Percentiles rank a stretch among this genome's conserved stretches.
phyloP scores from a whole-genome alignment of 2,113 vertebrate genomes.

The Bufo bufo region DNA sequence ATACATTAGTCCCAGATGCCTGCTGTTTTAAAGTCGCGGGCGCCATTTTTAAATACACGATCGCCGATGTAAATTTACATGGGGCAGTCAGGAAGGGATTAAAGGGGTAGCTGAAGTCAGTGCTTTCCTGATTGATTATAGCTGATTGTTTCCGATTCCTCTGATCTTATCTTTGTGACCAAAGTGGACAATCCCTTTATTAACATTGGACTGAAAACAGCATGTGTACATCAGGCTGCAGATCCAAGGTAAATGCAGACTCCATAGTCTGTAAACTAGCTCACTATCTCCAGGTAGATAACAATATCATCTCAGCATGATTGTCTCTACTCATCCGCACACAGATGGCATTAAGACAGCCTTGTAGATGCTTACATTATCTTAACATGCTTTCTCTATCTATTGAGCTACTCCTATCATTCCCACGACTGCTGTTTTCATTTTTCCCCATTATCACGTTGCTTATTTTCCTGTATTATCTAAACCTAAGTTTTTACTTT shows the following conservation, averaged over 20 bases:
- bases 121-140: no score
- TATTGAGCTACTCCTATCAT: not conserved
- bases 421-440: not conserved
- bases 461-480: not conserved
- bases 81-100: no score
- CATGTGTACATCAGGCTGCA: not conserved
- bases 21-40: no score
- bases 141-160: no score
- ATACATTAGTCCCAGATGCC: no score
- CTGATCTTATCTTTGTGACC: no score
- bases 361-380: constrained; percentile 33
- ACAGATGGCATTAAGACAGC: constrained; percentile 2
- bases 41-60: no score
- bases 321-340: not conserved
- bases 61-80: no score
- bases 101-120: no score
- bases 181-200: not conserved
- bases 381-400: not conserved
- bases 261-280: not conserved
- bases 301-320: not conserved
- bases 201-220: not conserved
- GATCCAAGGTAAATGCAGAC: not conserved
- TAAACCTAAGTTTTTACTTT: not conserved
- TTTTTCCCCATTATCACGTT: not conserved
- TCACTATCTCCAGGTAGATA: constrained; percentile 11